Percentiles rank a stretch among this genome's conserved stretches.
These are phyloP conservation scores for Meles meles DNA, from an alignment of 2,113 vertebrate genomes.

Conservation along the genomic window DNA sequence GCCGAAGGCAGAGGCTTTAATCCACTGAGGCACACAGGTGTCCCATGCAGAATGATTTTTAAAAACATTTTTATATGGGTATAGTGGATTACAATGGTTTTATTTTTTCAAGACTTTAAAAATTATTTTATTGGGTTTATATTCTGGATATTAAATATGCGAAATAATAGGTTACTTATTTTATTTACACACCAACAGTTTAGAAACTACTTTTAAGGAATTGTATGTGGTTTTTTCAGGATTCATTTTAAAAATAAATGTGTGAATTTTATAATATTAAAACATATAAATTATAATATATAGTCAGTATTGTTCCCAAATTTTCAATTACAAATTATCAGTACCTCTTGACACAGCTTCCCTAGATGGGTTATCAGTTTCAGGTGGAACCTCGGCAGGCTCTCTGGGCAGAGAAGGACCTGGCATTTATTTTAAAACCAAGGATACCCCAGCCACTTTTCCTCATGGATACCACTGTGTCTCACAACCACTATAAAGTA, in stretches of 20 bases:
- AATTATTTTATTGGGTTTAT: neutral
- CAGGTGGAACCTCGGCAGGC: too few relatives aligned
- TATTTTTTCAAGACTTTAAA: neutral
- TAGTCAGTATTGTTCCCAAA: neutral
- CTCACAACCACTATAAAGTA: neutral
- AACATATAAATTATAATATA: neutral
- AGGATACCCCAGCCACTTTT: neutral
- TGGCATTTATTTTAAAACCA: neutral
- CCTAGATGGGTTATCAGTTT: neutral
- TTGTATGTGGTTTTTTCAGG: neutral
- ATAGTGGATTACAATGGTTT: neutral
- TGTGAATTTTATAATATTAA: neutral
- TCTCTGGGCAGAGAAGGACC: neutral
- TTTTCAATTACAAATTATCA: neutral
- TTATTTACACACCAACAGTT: neutral
- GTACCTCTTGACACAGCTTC: too few relatives aligned
- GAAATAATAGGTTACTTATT: neutral
- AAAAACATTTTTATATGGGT: neutral
- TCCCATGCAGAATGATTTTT: neutral
- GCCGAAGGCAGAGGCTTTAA: too few relatives aligned
- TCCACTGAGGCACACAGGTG: too few relatives aligned
- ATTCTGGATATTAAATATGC: neutral
- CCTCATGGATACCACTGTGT: neutral
- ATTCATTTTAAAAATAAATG: neutral
- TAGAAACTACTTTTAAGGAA: neutral